These are phyloP conservation scores for Hyposmocoma kahamanoa DNA, from an alignment of 1,140 invertebrate species.

Conservation along the genomic window DNA sequence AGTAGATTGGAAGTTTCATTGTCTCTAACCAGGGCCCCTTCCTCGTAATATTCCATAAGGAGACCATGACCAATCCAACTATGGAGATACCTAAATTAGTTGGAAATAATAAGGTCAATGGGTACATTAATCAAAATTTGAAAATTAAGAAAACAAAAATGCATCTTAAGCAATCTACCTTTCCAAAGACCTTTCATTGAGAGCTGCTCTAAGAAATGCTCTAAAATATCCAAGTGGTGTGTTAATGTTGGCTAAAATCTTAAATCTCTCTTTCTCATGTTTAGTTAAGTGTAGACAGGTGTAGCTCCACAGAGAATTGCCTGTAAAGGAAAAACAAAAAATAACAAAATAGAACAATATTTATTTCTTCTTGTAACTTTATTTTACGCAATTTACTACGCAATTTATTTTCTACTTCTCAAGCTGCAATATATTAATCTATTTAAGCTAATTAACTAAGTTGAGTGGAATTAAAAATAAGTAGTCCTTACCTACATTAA, in stretches of 20 bases:
- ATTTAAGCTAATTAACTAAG: neutral
- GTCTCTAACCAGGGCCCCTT: slow-evolving; percentile 87
- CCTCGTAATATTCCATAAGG: slow-evolving; percentile 86
- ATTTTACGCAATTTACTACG: neutral
- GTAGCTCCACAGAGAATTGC: slow-evolving; percentile 80
- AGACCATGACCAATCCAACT: slow-evolving; percentile 81
- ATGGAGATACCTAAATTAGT: slow-evolving; percentile 76
- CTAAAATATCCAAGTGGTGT: slow-evolving; percentile 88
- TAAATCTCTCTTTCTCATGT: slow-evolving; percentile 91
- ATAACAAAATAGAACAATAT: slow-evolving; percentile 5
- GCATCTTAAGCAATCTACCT: slow-evolving; percentile 67
- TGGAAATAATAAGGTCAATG: slow-evolving; percentile 1
- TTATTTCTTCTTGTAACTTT: neutral
- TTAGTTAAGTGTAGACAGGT: slow-evolving; percentile 83
- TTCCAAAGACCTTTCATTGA: slow-evolving; percentile 93
- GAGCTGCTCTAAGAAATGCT: slow-evolving; percentile 88
- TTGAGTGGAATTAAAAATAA: neutral
- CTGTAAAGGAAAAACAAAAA: slow-evolving; percentile 69
- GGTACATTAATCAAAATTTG: slow-evolving; percentile 4
- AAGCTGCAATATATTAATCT: neutral
- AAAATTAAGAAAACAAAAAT: neutral
- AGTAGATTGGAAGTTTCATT: slow-evolving; percentile 83
- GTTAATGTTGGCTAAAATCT: slow-evolving; percentile 84
- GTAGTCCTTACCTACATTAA: slow-evolving; percentile 56
- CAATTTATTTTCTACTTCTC: neutral